Percentiles rank a stretch among this genome's conserved stretches.
Conservation (phyloP, 2,113 vertebrate species). For the Chascanopsetta lugubris region DNA sequence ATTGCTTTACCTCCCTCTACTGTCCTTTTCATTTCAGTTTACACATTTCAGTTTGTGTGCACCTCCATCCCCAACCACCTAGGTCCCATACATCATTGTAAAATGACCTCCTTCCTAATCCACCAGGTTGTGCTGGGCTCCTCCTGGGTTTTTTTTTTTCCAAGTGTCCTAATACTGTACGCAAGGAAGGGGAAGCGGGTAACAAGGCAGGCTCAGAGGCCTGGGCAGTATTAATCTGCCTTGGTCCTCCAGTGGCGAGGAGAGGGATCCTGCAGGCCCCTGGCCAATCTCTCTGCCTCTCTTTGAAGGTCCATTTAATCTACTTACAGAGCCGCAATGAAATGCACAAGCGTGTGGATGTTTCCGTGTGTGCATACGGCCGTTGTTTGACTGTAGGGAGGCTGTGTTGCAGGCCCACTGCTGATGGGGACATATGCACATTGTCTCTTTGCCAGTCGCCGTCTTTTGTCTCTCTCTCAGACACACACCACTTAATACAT, state of each 20-base stretch:
- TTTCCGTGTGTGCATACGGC: slow-evolving; percentile 23
- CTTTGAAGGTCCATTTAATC: slow-evolving; percentile 82
- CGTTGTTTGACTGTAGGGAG: slow-evolving; percentile 14
- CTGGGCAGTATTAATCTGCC: slow-evolving; percentile 74
- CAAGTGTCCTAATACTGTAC: slow-evolving; percentile 51
- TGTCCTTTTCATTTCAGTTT: slow-evolving; percentile 61
- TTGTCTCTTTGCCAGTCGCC: slow-evolving; percentile 29
- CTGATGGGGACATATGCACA: slow-evolving; percentile 25
- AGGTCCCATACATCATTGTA: slow-evolving; percentile 57
- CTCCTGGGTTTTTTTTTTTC: slow-evolving; percentile 14
- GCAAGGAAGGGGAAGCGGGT: slow-evolving; percentile 34
- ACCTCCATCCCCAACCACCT: slow-evolving; percentile 40
- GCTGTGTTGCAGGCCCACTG: slow-evolving; percentile 32
- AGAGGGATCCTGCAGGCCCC: slow-evolving; percentile 66
- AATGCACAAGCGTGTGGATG: slow-evolving; percentile 41
- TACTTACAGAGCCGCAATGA: slow-evolving; percentile 65
- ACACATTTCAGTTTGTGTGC: slow-evolving; percentile 13
- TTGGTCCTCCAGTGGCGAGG: slow-evolving; percentile 60
- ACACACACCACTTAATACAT: slow-evolving; percentile 36
- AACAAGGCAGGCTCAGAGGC: slow-evolving; percentile 50
- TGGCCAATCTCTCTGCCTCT: slow-evolving; percentile 65
- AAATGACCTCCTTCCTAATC: slow-evolving; percentile 70
- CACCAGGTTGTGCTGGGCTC: slow-evolving; percentile 60
- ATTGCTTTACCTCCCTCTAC: slow-evolving; percentile 43
- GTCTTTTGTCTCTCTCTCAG: slow-evolving; percentile 13